phyloP scores from a whole-genome alignment of 2,888 invertebrate species.

The Drosophila neonasuta region DNA sequence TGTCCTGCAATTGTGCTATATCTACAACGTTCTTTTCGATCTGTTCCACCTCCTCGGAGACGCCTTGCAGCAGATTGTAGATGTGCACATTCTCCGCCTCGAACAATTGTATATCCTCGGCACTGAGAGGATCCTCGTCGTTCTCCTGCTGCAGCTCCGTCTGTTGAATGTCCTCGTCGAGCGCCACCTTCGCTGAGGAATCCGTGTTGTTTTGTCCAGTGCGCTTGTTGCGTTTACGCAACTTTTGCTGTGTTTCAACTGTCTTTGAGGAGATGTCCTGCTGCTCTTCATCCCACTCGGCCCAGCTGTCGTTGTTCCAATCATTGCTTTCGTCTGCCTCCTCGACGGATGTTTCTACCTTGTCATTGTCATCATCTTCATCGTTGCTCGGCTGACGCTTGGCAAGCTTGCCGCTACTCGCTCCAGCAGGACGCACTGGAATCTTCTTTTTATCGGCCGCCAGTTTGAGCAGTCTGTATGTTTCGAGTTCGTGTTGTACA shows the following conservation, averaged over 20 bases:
- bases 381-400: slow-evolving; percentile 34
- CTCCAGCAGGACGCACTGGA: slow-evolving; percentile 77
- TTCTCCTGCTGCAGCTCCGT: slow-evolving; percentile 76
- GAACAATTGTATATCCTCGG: slow-evolving; percentile 96
- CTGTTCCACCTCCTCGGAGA: slow-evolving; percentile 94
- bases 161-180: slow-evolving; percentile 80
- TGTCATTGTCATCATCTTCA: slow-evolving; percentile 6
- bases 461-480: slow-evolving; percentile 89
- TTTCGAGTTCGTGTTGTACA: slow-evolving; percentile 92
- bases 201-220: slow-evolving; percentile 34
- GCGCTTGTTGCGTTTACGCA: slow-evolving; percentile 54
- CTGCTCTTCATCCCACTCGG: slow-evolving; percentile 53
- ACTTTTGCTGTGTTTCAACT: slow-evolving; percentile 27
- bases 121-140: slow-evolving; percentile 84
- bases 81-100: slow-evolving; percentile 95
- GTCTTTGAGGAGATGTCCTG: slow-evolving; percentile 9
- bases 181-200: slow-evolving; percentile 75
- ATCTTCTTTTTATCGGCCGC: slow-evolving; percentile 83
- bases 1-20: slow-evolving; percentile 96
- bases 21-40: slow-evolving; percentile 96
- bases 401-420: slow-evolving; percentile 47
- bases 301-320: slow-evolving; percentile 65
- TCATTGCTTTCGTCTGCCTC: slow-evolving; percentile 47
- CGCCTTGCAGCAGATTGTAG: slow-evolving; percentile 92
- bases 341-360: slow-evolving; percentile 12